A percentile compares a stretch with the other conserved stretches of the same genome.
Evolutionary conservation across 2,888 invertebrate species (phyloP).

Genomic region (Pyralis farinalis): DNA sequence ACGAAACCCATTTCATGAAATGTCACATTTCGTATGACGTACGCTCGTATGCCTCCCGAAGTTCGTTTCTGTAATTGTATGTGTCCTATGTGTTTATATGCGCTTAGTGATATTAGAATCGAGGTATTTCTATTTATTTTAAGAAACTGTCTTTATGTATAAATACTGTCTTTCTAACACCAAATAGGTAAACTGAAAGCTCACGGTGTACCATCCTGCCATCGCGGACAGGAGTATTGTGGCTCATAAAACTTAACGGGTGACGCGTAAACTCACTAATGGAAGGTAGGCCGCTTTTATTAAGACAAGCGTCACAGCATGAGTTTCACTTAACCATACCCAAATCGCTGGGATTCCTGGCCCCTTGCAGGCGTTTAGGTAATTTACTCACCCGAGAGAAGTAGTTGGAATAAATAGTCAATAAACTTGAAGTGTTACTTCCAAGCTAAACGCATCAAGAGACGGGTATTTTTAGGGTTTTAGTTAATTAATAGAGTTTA

Average conservation of each 20-base stretch:
- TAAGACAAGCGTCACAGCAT: constrained; percentile 29
- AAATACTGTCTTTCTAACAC: too few species aligned
- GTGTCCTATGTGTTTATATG: too few species aligned
- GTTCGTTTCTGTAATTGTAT: too few species aligned
- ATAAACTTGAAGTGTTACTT: constrained; percentile 1
- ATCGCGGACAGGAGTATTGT: constrained; percentile 6
- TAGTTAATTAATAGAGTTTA: too few species aligned
- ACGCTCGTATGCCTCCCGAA: too few species aligned
- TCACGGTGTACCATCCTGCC: background rate
- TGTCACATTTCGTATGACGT: too few species aligned
- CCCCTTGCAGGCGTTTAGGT: background rate
- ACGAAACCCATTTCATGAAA: too few species aligned
- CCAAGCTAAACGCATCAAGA: background rate
- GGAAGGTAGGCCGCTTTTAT: constrained; percentile 27
- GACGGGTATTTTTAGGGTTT: background rate
- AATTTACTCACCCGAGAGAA: constrained; percentile 1
- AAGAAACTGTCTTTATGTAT: too few species aligned
- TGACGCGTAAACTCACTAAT: constrained; percentile 19
- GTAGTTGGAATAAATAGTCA: constrained; percentile 9
- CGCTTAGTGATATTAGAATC: too few species aligned
- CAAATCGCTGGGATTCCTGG: constrained; percentile 19
- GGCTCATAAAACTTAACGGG: constrained; percentile 20
- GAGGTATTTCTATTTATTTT: too few species aligned
- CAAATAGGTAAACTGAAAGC: too few species aligned
- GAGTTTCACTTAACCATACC: constrained; percentile 30